Conservation (phyloP, 2,113 vertebrate genomes). For the Cariama cristata region DNA sequence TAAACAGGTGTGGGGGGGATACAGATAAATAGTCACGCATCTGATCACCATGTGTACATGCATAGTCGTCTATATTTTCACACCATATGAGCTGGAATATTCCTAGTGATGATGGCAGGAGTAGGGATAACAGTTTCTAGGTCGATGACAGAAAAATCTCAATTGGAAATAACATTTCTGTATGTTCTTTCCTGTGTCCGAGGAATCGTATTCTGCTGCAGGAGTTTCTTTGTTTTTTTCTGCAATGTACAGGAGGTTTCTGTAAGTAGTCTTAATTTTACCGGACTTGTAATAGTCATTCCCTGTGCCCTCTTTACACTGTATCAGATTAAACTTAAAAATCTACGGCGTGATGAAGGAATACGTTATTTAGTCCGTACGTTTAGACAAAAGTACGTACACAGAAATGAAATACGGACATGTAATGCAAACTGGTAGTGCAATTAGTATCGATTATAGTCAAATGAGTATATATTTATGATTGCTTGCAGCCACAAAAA, state of each 20-base stretch:
- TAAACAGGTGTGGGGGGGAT: fast-evolving
- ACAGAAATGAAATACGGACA: background rate
- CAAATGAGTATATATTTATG: background rate
- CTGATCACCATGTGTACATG: background rate
- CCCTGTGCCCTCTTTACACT: background rate
- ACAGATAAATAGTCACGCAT: background rate
- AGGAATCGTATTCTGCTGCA: background rate
- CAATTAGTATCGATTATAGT: background rate
- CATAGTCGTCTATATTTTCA: background rate
- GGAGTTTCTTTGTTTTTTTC: background rate
- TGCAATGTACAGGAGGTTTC: background rate
- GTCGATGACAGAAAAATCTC: background rate
- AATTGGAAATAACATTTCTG: background rate
- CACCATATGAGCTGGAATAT: background rate
- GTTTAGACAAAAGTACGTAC: background rate
- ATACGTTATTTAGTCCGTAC: background rate
- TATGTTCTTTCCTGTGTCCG: background rate
- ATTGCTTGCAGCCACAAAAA: background rate
- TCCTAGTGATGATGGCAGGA: background rate
- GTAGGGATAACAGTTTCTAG: background rate
- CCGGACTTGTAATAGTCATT: background rate
- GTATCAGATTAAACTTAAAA: background rate
- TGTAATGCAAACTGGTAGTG: background rate
- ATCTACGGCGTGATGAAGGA: background rate
- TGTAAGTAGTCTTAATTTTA: background rate